Percentiles rank a stretch among this genome's conserved stretches.
phyloP scores from a whole-genome alignment of 2,888 invertebrate genomes.

The Apeira syringaria region DNA sequence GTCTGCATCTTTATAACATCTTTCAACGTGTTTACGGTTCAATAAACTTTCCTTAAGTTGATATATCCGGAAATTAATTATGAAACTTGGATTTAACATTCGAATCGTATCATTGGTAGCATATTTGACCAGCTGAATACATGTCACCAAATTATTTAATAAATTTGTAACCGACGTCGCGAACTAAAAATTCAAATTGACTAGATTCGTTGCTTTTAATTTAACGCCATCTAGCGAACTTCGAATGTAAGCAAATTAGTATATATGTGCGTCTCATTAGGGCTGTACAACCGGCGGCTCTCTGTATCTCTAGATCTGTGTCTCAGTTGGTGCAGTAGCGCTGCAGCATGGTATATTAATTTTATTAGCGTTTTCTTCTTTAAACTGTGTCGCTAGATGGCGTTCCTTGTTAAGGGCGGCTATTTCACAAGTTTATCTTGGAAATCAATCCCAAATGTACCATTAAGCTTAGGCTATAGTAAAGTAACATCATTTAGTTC shows the following conservation, averaged over 20 bases:
- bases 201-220: conserved; percentile 4
- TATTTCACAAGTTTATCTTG: no score
- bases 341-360: background rate
- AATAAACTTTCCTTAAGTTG: conserved; percentile 64
- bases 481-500: no score
- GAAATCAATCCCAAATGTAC: no score
- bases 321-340: background rate
- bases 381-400: conserved; percentile 41
- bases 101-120: no score
- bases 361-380: conserved; percentile 3
- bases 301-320: background rate
- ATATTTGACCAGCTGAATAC: no score
- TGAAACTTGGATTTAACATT: no score
- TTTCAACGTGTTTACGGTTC: conserved; percentile 72
- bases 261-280: conserved; percentile 2
- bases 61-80: no score
- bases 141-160: no score
- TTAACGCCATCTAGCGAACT: conserved; percentile 43
- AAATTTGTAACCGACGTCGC: no score
- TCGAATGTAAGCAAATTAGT: conserved; percentile 16
- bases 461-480: no score
- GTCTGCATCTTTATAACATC: conserved; percentile 68
- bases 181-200: no score
- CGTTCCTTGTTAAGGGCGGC: no score
- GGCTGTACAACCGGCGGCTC: background rate